phyloP scores from a whole-genome alignment of 2,797 vertebrate species.

The Pseudotriccus pelzelni region DNA sequence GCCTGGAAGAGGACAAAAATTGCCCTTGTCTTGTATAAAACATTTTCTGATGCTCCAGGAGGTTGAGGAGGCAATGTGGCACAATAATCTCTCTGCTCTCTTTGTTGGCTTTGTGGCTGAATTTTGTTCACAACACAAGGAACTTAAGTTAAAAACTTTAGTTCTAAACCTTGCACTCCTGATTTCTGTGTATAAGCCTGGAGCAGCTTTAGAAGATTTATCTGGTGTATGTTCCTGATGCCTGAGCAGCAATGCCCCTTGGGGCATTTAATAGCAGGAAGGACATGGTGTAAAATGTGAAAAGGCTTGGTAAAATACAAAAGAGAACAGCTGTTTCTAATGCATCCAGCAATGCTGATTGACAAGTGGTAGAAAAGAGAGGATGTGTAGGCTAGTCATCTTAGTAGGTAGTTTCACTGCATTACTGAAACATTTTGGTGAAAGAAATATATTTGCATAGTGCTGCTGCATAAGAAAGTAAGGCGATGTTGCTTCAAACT shows the following conservation, averaged over 20 bases:
- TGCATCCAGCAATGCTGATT: not conserved
- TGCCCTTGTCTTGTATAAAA: not conserved
- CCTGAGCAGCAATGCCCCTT: not conserved
- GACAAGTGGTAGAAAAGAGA: not conserved
- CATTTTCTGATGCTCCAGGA: not conserved
- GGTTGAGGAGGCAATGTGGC: not conserved
- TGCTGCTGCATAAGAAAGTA: not conserved
- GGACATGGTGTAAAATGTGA: not conserved
- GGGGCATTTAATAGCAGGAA: not conserved
- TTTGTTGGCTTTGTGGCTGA: not conserved
- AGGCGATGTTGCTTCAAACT: not conserved
- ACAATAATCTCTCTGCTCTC: not conserved
- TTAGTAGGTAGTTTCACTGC: not conserved
- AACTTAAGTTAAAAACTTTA: not conserved
- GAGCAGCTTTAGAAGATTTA: not conserved
- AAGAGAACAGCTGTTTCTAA: not conserved
- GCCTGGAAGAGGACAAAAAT: not conserved
- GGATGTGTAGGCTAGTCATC: not conserved
- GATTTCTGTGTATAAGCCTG: not conserved
- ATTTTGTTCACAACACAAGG: not conserved
- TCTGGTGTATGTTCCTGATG: not conserved
- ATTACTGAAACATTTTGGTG: not conserved
- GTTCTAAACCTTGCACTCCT: not conserved
- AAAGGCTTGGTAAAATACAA: not conserved
- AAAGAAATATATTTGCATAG: not conserved